Evolutionary conservation across 2,888 invertebrate genomes (phyloP), one percentile per base, ranked within the genome.

Genomic region (Hirtodrosophila confusa): DNA sequence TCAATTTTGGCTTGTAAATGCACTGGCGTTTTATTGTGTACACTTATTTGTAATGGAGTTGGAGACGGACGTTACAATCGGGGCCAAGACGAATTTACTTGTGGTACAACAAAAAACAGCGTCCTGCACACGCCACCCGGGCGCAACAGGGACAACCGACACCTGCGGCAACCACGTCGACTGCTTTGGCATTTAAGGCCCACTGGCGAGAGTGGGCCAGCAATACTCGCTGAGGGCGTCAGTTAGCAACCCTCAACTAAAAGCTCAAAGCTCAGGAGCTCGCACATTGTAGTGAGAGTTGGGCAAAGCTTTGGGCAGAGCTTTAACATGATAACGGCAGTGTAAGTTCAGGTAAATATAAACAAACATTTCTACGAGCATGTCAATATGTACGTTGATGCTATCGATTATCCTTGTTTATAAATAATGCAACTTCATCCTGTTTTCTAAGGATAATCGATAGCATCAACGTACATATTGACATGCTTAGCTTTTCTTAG

Each of bases 51-150:
- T 65, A 40, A 35, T 53, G 17, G 11, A 67, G 61, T 53, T 49
- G 51, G 37, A 48, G 49, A 27, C 40, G 69, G 49, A 54, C 71
- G 72, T 64, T 70, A 68, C 60, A 76, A 82, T 82, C 74, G 82
- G 86, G 83, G 86, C 88, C 83, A 83, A 83, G 83, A 71, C 69
- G 69, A 82, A 77, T 65, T 85, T 48, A 71, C 83, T 87, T 83
- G 83, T 87, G 83, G 79, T 82, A 85, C 86, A 76, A 86, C 78
- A 75, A 71, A 75, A 71, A 57, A 69, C 56, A 63, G 68, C 54
- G 57, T 37, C 39, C 35, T 49, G 36, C 36, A 17, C 41, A 41
- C 29, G 37, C 24, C 23, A 37, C 11, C 27, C 36, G 40, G 31
- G 75, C 23, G 37, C 10, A 58, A 77, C 56, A 77, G 37, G 58